Conservation (phyloP, 2,113 vertebrate genomes). For the Rutilus rutilus region DNA sequence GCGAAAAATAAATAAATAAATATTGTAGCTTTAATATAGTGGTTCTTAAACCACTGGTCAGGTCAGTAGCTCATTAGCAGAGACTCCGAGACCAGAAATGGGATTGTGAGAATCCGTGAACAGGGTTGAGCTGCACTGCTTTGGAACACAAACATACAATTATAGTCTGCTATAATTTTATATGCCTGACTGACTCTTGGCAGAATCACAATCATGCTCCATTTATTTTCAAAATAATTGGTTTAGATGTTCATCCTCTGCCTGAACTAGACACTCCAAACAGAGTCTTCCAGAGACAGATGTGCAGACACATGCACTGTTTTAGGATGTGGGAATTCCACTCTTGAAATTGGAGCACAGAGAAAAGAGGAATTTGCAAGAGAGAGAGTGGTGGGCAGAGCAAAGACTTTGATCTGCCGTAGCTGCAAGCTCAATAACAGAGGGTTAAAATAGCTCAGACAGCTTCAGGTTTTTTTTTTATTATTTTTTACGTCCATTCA, state of each 20-base stretch:
- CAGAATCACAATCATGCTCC: conserved; percentile 23
- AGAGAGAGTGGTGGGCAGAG: background rate
- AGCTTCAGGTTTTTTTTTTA: background rate
- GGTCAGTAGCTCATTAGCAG: background rate
- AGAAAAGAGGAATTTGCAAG: background rate
- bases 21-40: background rate
- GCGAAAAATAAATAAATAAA: too few relatives aligned
- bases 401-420: conserved; percentile 24
- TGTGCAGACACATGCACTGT: background rate
- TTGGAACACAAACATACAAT: background rate
- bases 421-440: conserved; percentile 9
- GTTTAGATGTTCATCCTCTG: conserved; percentile 1
- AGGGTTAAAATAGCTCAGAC: background rate
- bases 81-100: background rate
- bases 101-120: background rate
- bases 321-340: conserved; percentile 27
- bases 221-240: conserved; percentile 25
- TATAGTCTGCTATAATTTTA: background rate
- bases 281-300: conserved; percentile 25
- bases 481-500: background rate
- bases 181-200: background rate
- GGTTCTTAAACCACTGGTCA: background rate
- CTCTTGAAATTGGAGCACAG: conserved; percentile 20
- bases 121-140: background rate
- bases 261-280: background rate